phyloP scores from a whole-genome alignment of 2,797 vertebrate genomes.

The Cynodonichthys magdalenae region DNA sequence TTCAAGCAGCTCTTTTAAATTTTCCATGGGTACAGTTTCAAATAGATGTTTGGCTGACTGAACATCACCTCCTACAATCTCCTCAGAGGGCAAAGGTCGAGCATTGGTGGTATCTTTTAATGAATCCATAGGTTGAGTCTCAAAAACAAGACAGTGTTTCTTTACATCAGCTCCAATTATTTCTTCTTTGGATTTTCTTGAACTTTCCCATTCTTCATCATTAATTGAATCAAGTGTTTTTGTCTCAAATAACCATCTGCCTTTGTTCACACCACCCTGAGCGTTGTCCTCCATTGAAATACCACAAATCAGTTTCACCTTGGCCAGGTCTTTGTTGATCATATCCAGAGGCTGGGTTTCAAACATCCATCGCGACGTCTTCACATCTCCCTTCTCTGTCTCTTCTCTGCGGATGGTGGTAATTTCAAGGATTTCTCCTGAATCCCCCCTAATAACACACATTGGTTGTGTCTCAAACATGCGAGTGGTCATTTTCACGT shows the following conservation, averaged over 20 bases:
- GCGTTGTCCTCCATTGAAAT: conserved; percentile 87
- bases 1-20: conserved; percentile 86
- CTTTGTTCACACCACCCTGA: conserved; percentile 81
- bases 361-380: conserved; percentile 87
- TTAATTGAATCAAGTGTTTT: conserved; percentile 89
- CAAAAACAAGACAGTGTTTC: conserved; percentile 89
- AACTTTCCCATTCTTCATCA: conserved; percentile 83
- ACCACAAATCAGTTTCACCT: conserved; percentile 85
- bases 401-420: conserved; percentile 88
- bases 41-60: conserved; percentile 87
- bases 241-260: conserved; percentile 89
- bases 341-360: conserved; percentile 87
- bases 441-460: conserved; percentile 88
- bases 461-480: conserved; percentile 88
- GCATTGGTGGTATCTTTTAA: conserved; percentile 85
- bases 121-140: conserved; percentile 88
- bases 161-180: conserved; percentile 88
- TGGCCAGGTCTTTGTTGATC: conserved; percentile 84
- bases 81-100: conserved; percentile 69
- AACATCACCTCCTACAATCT: conserved; percentile 90
- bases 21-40: conserved; percentile 89
- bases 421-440: conserved; percentile 88
- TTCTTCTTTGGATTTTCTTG: conserved; percentile 80
- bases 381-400: conserved; percentile 86
- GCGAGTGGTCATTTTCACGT: conserved; percentile 86